These are phyloP conservation scores for Smittia sp. DNA, from an alignment of 2,888 invertebrate genomes.

Conservation along the genomic window DNA sequence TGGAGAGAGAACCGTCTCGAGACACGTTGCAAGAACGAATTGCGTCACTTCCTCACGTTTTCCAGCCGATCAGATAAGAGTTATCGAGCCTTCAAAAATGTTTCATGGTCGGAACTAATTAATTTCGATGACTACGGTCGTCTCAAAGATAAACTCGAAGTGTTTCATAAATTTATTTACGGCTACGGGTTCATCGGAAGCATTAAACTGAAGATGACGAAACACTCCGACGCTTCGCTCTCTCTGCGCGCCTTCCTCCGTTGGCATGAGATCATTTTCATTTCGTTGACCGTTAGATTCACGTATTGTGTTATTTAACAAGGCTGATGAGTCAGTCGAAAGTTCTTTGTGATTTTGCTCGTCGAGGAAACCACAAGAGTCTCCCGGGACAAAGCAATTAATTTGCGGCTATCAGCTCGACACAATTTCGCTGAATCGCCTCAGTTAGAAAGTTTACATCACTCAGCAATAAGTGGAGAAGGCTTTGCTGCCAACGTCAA, in stretches of 20 bases:
- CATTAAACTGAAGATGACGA: conserved; percentile 18
- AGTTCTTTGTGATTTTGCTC: neutral
- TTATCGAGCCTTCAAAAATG: too few species aligned
- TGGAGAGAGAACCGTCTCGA: too few species aligned
- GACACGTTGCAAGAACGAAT: too few species aligned
- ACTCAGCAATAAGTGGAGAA: neutral
- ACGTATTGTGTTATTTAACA: neutral
- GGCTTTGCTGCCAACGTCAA: too few species aligned
- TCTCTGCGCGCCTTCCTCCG: neutral
- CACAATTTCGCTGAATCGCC: neutral
- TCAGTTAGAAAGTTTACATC: conserved; percentile 5
- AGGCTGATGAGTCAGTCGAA: neutral
- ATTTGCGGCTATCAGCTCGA: neutral
- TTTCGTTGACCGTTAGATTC: conserved; percentile 26
- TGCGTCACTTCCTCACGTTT: too few species aligned
- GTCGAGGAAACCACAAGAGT: neutral
- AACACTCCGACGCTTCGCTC: neutral
- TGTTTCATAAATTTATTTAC: neutral
- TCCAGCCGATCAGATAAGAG: too few species aligned
- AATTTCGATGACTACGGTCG: neutral
- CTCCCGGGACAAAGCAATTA: too few species aligned
- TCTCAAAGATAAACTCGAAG: neutral
- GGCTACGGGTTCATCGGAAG: neutral
- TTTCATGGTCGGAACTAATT: neutral
- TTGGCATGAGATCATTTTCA: conserved; percentile 24